phyloP scores from a whole-genome alignment of 1,140 invertebrate genomes.

The Cherax quadricarinatus region DNA sequence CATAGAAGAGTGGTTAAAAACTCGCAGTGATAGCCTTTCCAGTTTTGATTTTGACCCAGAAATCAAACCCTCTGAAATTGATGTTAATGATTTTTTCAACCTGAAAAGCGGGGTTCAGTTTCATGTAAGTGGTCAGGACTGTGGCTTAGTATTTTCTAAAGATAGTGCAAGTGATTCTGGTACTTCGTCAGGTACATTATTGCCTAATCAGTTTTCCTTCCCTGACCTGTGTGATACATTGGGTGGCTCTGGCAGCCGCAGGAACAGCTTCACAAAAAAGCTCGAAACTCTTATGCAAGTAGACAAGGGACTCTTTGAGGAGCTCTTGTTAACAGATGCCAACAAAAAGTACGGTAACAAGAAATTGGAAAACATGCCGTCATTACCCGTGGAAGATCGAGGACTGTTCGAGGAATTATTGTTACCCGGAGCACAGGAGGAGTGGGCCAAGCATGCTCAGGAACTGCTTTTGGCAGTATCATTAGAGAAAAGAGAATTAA shows the following conservation, averaged over 20 bases:
- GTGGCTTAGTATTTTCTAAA: slow-evolving; percentile 50
- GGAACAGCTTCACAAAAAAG: slow-evolving; percentile 55
- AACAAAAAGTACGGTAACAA: slow-evolving; percentile 37
- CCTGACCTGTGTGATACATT: slow-evolving; percentile 40
- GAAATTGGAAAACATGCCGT: slow-evolving; percentile 49
- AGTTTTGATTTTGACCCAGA: slow-evolving; percentile 73
- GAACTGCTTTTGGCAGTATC: slow-evolving; percentile 60
- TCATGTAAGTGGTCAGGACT: slow-evolving; percentile 45
- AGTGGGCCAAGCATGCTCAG: slow-evolving; percentile 51
- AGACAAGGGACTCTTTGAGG: slow-evolving; percentile 72
- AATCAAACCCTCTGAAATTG: slow-evolving; percentile 68
- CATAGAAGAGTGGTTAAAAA: slow-evolving; percentile 74
- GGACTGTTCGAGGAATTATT: slow-evolving; percentile 69
- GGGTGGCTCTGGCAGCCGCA: slow-evolving; percentile 44
- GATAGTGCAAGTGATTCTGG: slow-evolving; percentile 38
- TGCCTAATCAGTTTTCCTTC: slow-evolving; percentile 56
- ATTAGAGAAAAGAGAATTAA: slow-evolving; percentile 52
- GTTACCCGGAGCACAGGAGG: slow-evolving; percentile 68
- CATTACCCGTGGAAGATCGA: slow-evolving; percentile 50
- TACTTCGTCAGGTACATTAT: slow-evolving; percentile 25
- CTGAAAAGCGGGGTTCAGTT: slow-evolving; percentile 48
- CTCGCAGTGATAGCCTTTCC: slow-evolving; percentile 73
- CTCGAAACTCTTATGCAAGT: slow-evolving; percentile 60
- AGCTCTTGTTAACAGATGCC: slow-evolving; percentile 68
- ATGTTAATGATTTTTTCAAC: slow-evolving; percentile 67